Conservation (phyloP, 2,888 invertebrate species). For the Phyto melanocephala region DNA sequence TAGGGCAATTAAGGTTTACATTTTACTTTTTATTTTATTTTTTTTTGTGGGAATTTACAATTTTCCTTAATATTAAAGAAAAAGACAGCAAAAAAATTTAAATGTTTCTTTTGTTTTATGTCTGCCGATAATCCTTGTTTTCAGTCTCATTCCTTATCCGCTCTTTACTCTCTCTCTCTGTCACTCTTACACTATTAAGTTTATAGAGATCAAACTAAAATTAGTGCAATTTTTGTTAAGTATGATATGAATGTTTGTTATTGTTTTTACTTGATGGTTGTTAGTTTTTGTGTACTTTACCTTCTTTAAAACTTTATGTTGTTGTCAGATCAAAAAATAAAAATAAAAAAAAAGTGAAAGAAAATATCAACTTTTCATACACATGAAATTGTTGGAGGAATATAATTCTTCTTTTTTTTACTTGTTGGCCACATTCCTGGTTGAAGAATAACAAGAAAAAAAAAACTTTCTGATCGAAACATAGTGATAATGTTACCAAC, state of each 20-base stretch:
- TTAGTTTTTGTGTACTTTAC: constrained; percentile 12
- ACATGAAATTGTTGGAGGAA: constrained; percentile 47
- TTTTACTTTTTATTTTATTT: constrained; percentile 41
- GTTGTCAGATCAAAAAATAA: constrained; percentile 53
- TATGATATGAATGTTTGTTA: constrained; percentile 53
- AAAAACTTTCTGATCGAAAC: constrained; percentile 62
- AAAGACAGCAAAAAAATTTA: neutral
- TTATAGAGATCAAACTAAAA: constrained; percentile 53
- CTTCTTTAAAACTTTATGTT: constrained; percentile 4
- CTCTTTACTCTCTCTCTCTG: neutral
- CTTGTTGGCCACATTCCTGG: constrained; percentile 63
- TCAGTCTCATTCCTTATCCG: neutral
- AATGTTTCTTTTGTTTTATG: constrained; percentile 50
- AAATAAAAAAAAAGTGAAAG: constrained; percentile 52
- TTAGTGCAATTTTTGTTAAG: constrained; percentile 62
- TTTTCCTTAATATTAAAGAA: neutral
- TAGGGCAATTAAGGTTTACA: constrained; percentile 53
- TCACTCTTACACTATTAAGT: neutral
- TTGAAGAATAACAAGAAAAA: constrained; percentile 36
- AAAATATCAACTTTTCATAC: constrained; percentile 54
- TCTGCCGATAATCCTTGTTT: constrained; percentile 63
- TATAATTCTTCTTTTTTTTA: constrained; percentile 36
- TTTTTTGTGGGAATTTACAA: constrained; percentile 54
- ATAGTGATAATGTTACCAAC: constrained; percentile 61
- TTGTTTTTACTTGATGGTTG: neutral